Evolutionary conservation across 2,113 vertebrate genomes (phyloP).

Genomic region (Sisor rabdophorus): DNA sequence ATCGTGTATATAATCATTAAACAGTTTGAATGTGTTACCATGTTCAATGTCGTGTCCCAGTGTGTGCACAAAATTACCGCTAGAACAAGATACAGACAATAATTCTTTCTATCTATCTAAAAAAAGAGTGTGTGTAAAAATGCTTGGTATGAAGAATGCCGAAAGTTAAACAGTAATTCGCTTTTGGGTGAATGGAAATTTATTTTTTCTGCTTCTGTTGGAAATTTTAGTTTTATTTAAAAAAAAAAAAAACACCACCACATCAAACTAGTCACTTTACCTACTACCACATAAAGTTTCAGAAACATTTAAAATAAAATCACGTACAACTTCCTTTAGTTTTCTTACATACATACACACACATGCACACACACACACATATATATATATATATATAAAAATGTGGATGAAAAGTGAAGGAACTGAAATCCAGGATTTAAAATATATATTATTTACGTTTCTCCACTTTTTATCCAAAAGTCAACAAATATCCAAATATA

Average conservation of each 20-base stretch:
- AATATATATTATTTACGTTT: too few relatives aligned
- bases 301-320: neutral
- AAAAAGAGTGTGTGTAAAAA: neutral
- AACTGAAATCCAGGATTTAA: neutral
- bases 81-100: neutral
- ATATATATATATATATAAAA: too few relatives aligned
- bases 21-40: conserved; percentile 12
- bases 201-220: neutral
- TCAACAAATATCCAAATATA: neutral
- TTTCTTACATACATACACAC: too few relatives aligned
- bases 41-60: neutral
- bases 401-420: too few relatives aligned
- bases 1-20: conserved; percentile 17
- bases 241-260: neutral
- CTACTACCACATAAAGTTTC: neutral
- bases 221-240: neutral
- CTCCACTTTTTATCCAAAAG: neutral
- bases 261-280: neutral
- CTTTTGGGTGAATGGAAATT: conserved; percentile 14
- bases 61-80: neutral
- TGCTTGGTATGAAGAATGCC: conserved; percentile 28
- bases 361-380: too few relatives aligned
- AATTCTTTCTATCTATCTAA: neutral
- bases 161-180: neutral
- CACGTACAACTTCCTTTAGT: neutral